phyloP scores from a whole-genome alignment of 2,797 vertebrate genomes.

The Todus mexicanus region DNA sequence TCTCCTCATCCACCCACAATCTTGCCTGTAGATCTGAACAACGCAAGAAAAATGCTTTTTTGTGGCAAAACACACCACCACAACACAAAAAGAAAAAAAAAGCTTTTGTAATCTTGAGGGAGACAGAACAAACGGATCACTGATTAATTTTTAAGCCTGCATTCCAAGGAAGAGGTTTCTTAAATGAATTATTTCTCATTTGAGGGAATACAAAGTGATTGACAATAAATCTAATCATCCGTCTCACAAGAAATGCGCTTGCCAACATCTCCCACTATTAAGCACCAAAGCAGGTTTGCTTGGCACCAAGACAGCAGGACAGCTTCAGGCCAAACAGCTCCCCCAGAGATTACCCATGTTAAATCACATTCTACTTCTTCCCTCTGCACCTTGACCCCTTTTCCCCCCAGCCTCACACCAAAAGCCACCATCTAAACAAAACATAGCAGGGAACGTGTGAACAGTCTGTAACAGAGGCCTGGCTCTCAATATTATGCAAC shows the following conservation, averaged over 20 bases:
- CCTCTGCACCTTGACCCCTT: rapidly evolving
- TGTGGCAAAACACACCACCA: not conserved
- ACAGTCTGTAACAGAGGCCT: not conserved
- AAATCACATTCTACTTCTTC: not conserved
- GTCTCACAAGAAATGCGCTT: not conserved
- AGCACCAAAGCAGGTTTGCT: not conserved
- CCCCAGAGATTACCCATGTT: not conserved
- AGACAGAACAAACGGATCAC: not conserved
- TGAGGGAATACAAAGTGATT: not conserved
- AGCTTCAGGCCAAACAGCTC: not conserved
- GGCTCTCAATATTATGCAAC: not conserved
- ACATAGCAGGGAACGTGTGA: not conserved
- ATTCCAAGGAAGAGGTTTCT: not conserved
- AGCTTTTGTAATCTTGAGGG: not conserved
- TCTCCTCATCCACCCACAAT: not conserved
- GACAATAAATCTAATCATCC: not conserved
- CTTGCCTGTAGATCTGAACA: not conserved
- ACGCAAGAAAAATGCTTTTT: not conserved
- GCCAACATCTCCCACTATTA: not conserved
- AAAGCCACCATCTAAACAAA: not conserved
- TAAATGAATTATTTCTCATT: conserved; percentile 2
- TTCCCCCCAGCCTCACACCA: not conserved
- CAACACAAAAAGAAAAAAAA: not conserved
- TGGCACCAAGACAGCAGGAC: not conserved
- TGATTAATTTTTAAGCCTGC: not conserved